phyloP scores from a whole-genome alignment of 2,888 invertebrate genomes.

The Crepidodera aurea region DNA sequence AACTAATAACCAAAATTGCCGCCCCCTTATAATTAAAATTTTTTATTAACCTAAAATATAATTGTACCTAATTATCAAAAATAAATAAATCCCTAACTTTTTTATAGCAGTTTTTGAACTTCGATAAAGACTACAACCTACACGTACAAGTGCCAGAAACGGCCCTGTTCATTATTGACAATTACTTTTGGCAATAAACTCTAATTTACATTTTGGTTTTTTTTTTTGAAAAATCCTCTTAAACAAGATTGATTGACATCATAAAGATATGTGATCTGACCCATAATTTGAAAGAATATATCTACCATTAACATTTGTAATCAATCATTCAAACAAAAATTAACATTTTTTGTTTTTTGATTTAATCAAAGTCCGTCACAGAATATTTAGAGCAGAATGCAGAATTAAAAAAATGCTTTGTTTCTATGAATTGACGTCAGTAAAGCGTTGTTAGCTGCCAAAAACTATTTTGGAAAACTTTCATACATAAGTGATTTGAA shows the following conservation, averaged over 20 bases:
- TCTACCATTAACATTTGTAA: background rate
- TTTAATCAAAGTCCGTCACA: background rate
- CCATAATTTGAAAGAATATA: background rate
- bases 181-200: background rate
- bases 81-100: no score
- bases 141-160: no score
- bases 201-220: background rate
- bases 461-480: slow-evolving; percentile 19
- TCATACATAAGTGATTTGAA: background rate
- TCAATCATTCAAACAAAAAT: slow-evolving; percentile 7
- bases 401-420: slow-evolving; percentile 9
- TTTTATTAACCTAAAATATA: no score
- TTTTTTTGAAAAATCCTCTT: background rate
- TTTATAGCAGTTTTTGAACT: no score
- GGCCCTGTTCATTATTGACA: no score
- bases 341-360: background rate
- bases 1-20: background rate
- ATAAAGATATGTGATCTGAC: background rate
- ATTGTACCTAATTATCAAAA: no score
- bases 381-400: slow-evolving; percentile 19
- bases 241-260: background rate
- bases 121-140: no score
- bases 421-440: slow-evolving; percentile 24
- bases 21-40: no score
- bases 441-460: slow-evolving; percentile 16